Evolutionary conservation across 1,140 invertebrate genomes (phyloP).

Genomic region (Sycophaga agraensis): DNA sequence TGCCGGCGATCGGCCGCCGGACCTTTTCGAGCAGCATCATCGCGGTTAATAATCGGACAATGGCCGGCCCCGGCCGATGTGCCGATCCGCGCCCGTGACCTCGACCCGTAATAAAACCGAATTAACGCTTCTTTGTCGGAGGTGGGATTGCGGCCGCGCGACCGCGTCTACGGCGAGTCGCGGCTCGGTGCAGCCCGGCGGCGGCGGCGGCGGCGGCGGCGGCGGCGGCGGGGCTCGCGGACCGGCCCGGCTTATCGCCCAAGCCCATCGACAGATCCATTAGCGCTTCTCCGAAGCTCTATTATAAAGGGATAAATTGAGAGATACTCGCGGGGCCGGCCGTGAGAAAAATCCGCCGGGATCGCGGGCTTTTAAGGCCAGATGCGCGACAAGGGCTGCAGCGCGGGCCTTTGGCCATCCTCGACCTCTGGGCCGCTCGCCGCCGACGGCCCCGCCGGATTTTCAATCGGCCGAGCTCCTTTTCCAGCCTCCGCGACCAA

Average conservation of each 20-base stretch:
- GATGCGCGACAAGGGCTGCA: too few species aligned
- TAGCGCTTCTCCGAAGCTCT: conserved; percentile 17
- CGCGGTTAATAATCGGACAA: conserved; percentile 49
- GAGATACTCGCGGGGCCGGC: conserved; percentile 5
- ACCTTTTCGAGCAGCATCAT: conserved; percentile 47
- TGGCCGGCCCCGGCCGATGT: conserved; percentile 22
- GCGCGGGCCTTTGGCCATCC: too few species aligned
- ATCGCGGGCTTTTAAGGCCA: not conserved
- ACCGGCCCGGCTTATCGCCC: not conserved
- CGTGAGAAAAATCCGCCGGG: conserved; percentile 16
- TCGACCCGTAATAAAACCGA: conserved; percentile 31
- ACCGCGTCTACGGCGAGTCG: too few species aligned
- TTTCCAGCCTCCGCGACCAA: too few species aligned
- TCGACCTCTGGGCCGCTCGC: too few species aligned
- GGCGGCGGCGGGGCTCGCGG: not conserved
- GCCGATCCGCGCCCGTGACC: not conserved
- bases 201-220: too few species aligned
- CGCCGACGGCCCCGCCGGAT: too few species aligned
- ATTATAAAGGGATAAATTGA: conserved; percentile 4
- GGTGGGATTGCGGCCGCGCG: not conserved
- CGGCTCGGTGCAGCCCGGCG: too few species aligned
- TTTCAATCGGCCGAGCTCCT: too few species aligned
- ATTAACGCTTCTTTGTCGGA: conserved; percentile 40
- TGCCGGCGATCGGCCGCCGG: conserved; percentile 29
- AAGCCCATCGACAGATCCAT: conserved; percentile 15